Conservation (phyloP, 2,888 invertebrate species). For the Arrhopalites spinosus region DNA sequence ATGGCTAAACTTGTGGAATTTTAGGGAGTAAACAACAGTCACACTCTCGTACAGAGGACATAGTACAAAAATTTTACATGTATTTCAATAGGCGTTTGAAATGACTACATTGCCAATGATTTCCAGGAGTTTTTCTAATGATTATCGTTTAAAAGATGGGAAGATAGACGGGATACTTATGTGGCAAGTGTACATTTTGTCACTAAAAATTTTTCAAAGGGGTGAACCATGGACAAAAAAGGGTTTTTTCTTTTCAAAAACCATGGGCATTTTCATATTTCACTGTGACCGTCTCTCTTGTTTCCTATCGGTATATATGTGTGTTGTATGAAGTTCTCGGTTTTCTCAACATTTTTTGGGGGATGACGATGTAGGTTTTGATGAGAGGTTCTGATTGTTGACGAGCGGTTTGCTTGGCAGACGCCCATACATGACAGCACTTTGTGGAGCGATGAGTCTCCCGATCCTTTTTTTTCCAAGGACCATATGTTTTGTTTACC, state of each 20-base stretch:
- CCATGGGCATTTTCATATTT: constrained; percentile 24
- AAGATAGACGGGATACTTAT: no score
- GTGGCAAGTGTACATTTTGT: no score
- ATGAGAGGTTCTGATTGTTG: constrained; percentile 22
- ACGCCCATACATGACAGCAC: constrained; percentile 38
- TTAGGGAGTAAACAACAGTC: constrained; percentile 33
- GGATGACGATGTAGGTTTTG: constrained; percentile 13
- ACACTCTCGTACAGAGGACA: constrained; percentile 4
- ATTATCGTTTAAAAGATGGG: no score
- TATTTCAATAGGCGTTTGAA: constrained; percentile 28
- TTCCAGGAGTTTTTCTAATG: constrained; percentile 14
- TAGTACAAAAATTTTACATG: no score
- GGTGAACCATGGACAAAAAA: constrained; percentile 3
- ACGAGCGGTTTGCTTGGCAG: constrained; percentile 35
- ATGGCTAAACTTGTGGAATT: constrained; percentile 34
- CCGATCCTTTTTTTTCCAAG: constrained; percentile 4
- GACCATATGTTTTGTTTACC: constrained; percentile 36
- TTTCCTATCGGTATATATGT: constrained; percentile 1
- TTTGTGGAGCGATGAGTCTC: constrained; percentile 32
- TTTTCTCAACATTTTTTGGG: background rate
- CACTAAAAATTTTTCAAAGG: background rate
- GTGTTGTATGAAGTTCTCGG: constrained; percentile 16
- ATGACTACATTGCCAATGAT: constrained; percentile 21
- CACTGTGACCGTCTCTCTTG: constrained; percentile 29
- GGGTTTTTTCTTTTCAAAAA: background rate